Conservation (phyloP, 2,888 invertebrate species). For the Scaptomyza reducta region DNA sequence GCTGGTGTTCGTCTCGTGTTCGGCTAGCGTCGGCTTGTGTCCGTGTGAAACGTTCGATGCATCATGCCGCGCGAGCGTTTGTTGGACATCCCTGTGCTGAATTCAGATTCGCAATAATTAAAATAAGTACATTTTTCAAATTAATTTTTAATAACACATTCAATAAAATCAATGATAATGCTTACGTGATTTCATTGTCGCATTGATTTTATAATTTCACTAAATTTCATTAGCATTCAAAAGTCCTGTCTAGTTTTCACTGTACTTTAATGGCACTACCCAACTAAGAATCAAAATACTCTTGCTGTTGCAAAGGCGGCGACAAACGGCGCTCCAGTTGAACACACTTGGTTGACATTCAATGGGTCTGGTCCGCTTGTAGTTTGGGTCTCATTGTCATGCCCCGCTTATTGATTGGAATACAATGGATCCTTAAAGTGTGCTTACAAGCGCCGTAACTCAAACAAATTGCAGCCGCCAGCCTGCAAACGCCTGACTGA, state of each 20-base stretch:
- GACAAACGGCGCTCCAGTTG: conserved; percentile 70
- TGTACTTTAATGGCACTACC: neutral
- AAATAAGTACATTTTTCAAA: no score
- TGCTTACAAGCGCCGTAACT: conserved; percentile 85
- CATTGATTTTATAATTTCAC: no score
- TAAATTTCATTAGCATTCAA: no score
- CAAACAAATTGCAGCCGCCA: conserved; percentile 84
- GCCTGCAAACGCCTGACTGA: conserved; percentile 63
- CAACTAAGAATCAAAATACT: neutral
- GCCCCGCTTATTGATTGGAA: conserved; percentile 81
- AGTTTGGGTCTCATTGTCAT: conserved; percentile 74
- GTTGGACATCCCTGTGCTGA: no score
- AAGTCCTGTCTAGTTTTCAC: neutral
- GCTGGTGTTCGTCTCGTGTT: no score
- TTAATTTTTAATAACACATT: no score
- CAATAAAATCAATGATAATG: no score
- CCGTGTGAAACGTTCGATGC: no score
- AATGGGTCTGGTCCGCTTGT: conserved; percentile 46
- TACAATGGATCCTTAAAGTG: conserved; percentile 85
- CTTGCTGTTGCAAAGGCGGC: conserved; percentile 24
- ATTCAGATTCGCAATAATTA: no score
- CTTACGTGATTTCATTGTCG: no score
- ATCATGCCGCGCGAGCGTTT: no score
- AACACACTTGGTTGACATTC: conserved; percentile 63
- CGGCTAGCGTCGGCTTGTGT: no score